Evolutionary conservation across 92 coral and sea anemone genomes (phyloP).

Genomic region (Umimayanthus kanabou): DNA sequence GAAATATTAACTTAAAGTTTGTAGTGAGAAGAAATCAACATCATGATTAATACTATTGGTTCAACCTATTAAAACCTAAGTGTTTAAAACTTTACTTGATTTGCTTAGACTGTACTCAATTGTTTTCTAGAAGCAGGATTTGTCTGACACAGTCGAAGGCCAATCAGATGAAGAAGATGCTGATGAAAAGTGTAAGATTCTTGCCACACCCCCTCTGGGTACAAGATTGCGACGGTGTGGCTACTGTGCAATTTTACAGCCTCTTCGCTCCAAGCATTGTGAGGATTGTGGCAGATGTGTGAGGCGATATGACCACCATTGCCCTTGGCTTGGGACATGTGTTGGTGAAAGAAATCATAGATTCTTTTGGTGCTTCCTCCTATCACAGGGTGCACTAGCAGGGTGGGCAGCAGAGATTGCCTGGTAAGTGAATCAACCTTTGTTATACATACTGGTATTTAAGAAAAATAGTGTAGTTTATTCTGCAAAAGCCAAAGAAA

Average conservation of each 20-base stretch:
- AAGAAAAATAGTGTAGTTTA: not conserved
- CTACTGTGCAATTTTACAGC: constrained; percentile 92
- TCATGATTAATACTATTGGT: not conserved
- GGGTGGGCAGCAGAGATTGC: constrained; percentile 90
- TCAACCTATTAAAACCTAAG: too few species aligned
- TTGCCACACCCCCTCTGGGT: constrained; percentile 95
- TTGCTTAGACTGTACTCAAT: not conserved
- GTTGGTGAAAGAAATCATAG: constrained; percentile 97
- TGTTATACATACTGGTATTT: not conserved
- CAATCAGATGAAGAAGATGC: constrained; percentile 81
- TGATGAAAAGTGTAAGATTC: constrained; percentile 88
- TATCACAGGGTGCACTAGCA: constrained; percentile 76
- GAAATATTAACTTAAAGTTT: too few species aligned
- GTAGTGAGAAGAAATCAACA: not conserved
- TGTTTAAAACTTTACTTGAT: not conserved
- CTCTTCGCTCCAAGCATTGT: constrained; percentile 95
- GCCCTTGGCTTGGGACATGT: constrained; percentile 99
- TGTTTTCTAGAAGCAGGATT: constrained; percentile 7
- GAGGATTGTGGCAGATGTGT: constrained; percentile 99
- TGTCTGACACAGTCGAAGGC: constrained; percentile 51
- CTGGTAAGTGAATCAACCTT: constrained; percentile 64
- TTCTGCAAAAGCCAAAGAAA: not conserved
- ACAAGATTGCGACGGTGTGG: constrained; percentile 93
- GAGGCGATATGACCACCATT: constrained; percentile 97
- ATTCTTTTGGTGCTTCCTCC: constrained; percentile 92